A percentile compares a stretch with the other conserved stretches of the same genome.
Evolutionary conservation across 1,140 invertebrate genomes (phyloP).

Genomic region (Schlechtendalia chinensis): DNA sequence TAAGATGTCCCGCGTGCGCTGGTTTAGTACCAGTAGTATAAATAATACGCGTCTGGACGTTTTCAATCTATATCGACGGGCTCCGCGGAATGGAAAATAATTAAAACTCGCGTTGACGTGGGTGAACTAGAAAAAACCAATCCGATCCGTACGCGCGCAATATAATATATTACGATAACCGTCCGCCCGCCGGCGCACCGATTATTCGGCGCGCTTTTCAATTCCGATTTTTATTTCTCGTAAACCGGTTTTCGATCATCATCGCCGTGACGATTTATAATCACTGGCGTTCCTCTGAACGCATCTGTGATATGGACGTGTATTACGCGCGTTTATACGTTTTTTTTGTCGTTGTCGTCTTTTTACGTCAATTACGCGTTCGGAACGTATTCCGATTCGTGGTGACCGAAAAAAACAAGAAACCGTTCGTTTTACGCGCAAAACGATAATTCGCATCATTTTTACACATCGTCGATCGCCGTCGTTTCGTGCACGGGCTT

Average conservation of each 20-base stretch:
- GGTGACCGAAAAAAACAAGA: no score
- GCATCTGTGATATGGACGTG: not conserved
- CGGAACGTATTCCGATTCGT: no score
- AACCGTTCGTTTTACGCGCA: no score
- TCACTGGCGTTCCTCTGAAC: not conserved
- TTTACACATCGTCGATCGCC: no score
- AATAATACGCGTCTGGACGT: not conserved
- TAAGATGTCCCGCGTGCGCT: no score
- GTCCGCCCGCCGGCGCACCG: not conserved
- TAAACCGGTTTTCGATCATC: constrained; percentile 14
- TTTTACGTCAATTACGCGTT: no score
- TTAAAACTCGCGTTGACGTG: constrained; percentile 11
- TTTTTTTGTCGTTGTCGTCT: no score
- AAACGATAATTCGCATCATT: no score
- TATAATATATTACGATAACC: not conserved
- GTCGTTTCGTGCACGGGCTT: no score
- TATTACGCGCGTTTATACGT: not conserved
- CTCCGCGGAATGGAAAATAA: no score
- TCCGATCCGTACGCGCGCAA: not conserved
- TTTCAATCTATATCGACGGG: not conserved
- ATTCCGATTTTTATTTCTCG: not conserved
- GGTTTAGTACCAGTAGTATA: not conserved
- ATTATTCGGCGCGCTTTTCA: constrained; percentile 21
- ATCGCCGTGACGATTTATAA: not conserved
- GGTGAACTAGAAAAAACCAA: constrained; percentile 20